phyloP scores from a whole-genome alignment of 2,888 invertebrate genomes.

The Sphinx pinastri region DNA sequence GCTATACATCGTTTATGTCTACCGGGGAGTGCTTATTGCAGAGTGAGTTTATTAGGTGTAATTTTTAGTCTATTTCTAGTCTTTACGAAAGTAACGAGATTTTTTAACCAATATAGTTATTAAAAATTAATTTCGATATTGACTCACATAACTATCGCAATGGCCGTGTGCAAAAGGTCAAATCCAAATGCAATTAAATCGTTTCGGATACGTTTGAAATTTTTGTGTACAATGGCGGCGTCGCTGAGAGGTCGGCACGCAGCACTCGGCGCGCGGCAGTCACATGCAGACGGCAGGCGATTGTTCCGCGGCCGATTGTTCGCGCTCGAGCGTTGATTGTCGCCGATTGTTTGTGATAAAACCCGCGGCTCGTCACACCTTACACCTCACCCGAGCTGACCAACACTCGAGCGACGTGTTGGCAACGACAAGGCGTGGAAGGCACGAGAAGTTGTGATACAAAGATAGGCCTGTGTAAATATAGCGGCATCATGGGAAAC shows the following conservation, averaged over 20 bases:
- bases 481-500: not conserved
- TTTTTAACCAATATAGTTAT: too few relatives aligned
- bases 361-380: not conserved
- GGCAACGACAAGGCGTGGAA: not conserved
- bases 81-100: too few relatives aligned
- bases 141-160: too few relatives aligned
- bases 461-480: too few relatives aligned
- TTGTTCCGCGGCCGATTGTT: conserved; percentile 18
- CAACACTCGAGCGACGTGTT: too few relatives aligned
- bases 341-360: conserved; percentile 16
- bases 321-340: conserved; percentile 21
- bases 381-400: not conserved
- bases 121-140: too few relatives aligned
- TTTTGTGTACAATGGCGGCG: not conserved
- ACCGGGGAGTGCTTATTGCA: too few relatives aligned
- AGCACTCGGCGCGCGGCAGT: not conserved
- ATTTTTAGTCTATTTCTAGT: too few relatives aligned
- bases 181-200: conserved; percentile 4
- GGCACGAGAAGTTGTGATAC: not conserved
- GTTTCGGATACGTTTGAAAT: conserved; percentile 19
- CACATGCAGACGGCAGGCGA: conserved; percentile 10
- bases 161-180: conserved; percentile 1
- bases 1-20: too few relatives aligned
- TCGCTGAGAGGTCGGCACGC: not conserved
- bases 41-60: too few relatives aligned